Percentiles rank a stretch among this genome's conserved stretches.
Evolutionary conservation across 2,797 vertebrate genomes (phyloP).

Genomic region (Gallinago nigripennis): DNA sequence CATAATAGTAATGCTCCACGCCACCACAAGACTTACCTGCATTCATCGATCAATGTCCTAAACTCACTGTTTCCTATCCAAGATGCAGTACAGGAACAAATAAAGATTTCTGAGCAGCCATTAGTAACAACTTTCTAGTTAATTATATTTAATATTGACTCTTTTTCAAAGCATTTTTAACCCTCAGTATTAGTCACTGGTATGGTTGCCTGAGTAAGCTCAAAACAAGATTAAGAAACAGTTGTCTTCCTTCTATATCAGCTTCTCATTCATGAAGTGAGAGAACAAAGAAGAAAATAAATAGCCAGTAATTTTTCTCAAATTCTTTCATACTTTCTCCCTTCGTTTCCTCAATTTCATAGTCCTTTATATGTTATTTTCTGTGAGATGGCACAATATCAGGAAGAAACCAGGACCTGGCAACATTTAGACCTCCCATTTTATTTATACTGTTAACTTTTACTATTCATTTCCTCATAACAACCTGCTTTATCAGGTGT

Average conservation of each 20-base stretch:
- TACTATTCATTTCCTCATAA: not conserved
- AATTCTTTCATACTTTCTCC: not conserved
- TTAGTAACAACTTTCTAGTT: not conserved
- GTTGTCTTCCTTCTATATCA: not conserved
- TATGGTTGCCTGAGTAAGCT: not conserved
- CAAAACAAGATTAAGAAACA: constrained; percentile 10
- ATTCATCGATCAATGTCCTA: constrained; percentile 45
- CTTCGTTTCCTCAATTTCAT: not conserved
- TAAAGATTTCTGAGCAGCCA: not conserved
- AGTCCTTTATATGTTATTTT: not conserved
- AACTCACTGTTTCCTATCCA: not conserved
- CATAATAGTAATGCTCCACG: not conserved
- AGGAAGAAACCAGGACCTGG: not conserved
- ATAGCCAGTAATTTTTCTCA: not conserved
- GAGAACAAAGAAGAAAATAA: not conserved
- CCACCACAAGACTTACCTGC: constrained; percentile 34
- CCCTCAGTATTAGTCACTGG: not conserved
- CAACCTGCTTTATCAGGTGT: not conserved
- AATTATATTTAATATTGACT: not conserved
- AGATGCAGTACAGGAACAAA: constrained; percentile 9
- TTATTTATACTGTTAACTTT: not conserved
- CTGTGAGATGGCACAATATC: not conserved
- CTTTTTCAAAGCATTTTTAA: not conserved
- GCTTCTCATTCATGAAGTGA: not conserved
- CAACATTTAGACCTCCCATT: not conserved